These are phyloP conservation scores for Larimichthys polyactis DNA, from an alignment of 2,113 vertebrate species.

Conservation along the genomic window DNA sequence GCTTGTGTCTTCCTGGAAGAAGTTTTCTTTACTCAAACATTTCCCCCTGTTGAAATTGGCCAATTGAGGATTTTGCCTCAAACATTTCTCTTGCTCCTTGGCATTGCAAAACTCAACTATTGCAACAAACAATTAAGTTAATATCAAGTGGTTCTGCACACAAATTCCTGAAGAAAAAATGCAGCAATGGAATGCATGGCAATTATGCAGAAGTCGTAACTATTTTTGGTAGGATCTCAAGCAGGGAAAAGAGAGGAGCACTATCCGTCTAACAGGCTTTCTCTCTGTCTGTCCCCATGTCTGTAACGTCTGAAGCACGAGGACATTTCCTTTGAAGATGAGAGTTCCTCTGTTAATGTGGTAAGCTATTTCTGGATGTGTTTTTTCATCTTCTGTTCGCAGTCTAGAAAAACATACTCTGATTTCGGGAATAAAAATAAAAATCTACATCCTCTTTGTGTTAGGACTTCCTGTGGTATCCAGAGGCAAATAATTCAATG, in stretches of 20 bases:
- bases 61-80: background rate
- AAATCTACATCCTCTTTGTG: conserved; percentile 38
- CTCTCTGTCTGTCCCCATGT: conserved; percentile 47
- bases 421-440: background rate
- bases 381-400: conserved; percentile 5
- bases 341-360: conserved; percentile 89
- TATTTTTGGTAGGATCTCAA: conserved; percentile 18
- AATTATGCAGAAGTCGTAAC: conserved; percentile 9
- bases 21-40: background rate
- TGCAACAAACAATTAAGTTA: background rate
- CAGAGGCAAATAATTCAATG: conserved; percentile 97
- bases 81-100: background rate
- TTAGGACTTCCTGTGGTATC: conserved; percentile 96
- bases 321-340: conserved; percentile 93
- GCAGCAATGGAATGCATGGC: background rate
- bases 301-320: conserved; percentile 86
- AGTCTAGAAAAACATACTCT: background rate
- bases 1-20: conserved; percentile 4
- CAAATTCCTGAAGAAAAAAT: background rate
- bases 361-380: conserved; percentile 83
- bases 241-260: background rate
- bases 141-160: background rate
- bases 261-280: conserved; percentile 34
- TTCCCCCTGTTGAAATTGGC: background rate
- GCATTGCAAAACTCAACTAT: background rate